phyloP scores from a whole-genome alignment of 2,113 vertebrate genomes.

The Podilymbus podiceps region DNA sequence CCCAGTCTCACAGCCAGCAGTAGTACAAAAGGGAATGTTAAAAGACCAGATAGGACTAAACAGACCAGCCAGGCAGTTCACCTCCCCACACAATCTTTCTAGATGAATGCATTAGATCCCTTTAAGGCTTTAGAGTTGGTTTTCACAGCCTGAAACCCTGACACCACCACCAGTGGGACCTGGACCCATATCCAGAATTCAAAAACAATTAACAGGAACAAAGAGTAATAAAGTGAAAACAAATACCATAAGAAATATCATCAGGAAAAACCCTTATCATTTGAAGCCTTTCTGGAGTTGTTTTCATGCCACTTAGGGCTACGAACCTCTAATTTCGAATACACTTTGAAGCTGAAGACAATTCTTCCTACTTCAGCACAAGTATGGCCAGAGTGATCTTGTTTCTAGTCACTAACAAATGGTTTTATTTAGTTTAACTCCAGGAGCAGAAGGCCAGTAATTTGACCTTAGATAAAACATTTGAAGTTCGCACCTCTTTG shows the following conservation, averaged over 20 bases:
- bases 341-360: rapidly evolving
- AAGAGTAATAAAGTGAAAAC: neutral
- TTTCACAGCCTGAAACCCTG: neutral
- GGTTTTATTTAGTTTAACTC: neutral
- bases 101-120: neutral
- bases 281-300: neutral
- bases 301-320: neutral
- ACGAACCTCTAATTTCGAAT: neutral
- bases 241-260: neutral
- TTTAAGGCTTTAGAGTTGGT: neutral
- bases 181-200: neutral
- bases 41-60: neutral
- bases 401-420: neutral
- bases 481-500: slow-evolving; percentile 83
- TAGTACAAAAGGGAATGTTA: neutral
- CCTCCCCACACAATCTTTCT: neutral
- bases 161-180: neutral
- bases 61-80: neutral
- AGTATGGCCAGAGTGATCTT: neutral
- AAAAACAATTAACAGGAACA: neutral
- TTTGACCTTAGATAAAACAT: neutral
- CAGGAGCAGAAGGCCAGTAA: neutral
- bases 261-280: neutral
- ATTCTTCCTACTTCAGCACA: neutral
- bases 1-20: neutral